Conservation (phyloP, 2,797 vertebrate species). For the Cichlasoma orientale region DNA sequence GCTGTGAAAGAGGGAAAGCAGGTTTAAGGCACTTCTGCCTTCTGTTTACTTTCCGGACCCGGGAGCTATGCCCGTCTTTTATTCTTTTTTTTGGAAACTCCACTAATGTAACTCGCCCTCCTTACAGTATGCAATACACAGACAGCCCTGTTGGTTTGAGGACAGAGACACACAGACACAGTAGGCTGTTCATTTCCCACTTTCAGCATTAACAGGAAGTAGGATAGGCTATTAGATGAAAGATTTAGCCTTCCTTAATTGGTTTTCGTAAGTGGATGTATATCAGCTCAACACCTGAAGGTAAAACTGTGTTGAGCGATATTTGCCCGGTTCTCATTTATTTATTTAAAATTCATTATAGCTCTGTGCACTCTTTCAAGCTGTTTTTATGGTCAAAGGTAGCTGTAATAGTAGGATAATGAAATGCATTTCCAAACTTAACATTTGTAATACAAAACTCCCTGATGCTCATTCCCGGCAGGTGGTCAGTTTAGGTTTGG, state of each 20-base stretch:
- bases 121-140: too few relatives aligned
- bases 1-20: too few relatives aligned
- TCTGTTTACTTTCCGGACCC: too few relatives aligned
- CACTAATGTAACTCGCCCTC: too few relatives aligned
- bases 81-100: background rate
- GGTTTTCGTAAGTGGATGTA: background rate
- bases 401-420: background rate
- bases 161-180: too few relatives aligned
- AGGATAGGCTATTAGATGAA: background rate
- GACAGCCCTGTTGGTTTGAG: too few relatives aligned
- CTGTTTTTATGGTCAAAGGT: background rate
- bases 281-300: background rate
- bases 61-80: too few relatives aligned
- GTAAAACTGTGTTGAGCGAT: background rate
- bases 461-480: background rate
- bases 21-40: too few relatives aligned
- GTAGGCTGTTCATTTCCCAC: too few relatives aligned
- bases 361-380: background rate
- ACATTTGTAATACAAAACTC: background rate
- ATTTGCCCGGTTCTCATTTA: too few relatives aligned
- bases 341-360: background rate
- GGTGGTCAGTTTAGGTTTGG: background rate
- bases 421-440: background rate
- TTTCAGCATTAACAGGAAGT: too few relatives aligned
- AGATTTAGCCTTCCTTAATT: background rate